Conservation (phyloP, 1,140 invertebrate genomes). For the Drosophila watanabei region DNA sequence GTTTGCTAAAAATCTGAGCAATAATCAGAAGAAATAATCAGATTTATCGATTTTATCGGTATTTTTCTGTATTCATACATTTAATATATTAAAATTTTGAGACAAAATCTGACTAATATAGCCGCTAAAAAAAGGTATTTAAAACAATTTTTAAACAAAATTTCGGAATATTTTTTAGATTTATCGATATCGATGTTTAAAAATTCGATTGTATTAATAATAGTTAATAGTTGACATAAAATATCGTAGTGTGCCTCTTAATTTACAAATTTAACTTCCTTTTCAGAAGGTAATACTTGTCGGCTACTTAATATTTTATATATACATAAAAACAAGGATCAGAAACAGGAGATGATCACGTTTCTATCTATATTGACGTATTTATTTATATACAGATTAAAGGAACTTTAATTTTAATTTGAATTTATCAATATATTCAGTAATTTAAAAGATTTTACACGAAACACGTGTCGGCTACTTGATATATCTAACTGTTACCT, state of each 20-base stretch:
- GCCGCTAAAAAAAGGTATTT: no score
- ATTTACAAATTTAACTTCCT: no score
- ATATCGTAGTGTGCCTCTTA: no score
- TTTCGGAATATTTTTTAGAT: no score
- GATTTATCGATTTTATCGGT: not conserved
- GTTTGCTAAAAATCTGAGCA: no score
- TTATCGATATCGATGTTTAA: no score
- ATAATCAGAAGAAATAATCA: no score
- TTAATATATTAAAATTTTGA: not conserved
- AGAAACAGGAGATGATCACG: not conserved
- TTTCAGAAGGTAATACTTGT: not conserved
- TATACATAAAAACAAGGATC: not conserved
- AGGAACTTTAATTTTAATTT: not conserved
- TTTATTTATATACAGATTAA: not conserved
- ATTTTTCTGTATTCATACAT: not conserved
- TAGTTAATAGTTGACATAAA: no score
- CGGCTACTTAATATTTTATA: constrained; percentile 1
- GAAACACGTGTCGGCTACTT: not conserved
- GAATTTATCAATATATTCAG: not conserved
- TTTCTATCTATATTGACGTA: not conserved
- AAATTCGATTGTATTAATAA: no score
- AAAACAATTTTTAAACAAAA: no score
- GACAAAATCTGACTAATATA: no score
- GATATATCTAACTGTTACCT: not conserved
- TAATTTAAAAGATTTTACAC: not conserved